Evolutionary conservation across 2,888 invertebrate species (phyloP), one percentile per base, ranked within the genome.

Genomic region (Buathra laborator): DNA sequence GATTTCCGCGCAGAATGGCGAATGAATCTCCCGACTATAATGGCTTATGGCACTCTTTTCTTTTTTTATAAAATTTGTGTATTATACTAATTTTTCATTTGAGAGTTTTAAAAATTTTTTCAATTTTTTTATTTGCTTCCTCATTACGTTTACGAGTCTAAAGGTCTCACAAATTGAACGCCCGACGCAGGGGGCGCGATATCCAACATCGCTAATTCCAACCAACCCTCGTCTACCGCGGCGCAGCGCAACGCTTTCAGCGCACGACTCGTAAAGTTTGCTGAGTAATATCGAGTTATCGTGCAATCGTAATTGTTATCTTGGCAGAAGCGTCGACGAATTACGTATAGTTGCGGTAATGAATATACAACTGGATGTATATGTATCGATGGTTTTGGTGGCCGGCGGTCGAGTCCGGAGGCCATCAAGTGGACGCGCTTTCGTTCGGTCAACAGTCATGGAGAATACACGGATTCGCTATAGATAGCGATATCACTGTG

Each of bases 301-400:
- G 75, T 32, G 75, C 37, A 32, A 75, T 75, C 32, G 66, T 37
- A 66, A 75, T 75, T 48, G 75, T 75, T 75, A 75, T 75, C 75
- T 56, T 19, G 43, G 64, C 64, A 37, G 64, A n/a, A 75, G 66
- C 51, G 62, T 66, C 51, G 75, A 75, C 51, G 75, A 66, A 75
- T 75, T 66, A 66, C 51, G 66, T 66, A 37, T 51, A 51, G 75
- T 59, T 29, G 29, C 12, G 12, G 7, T 19, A 43, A 37, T 71
- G 53, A 2, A 64, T 43, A 53, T 64, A 75, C 7, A 51, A 46
- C 29, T 14, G 16, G 12, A 43, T 9, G 37, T 9, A 9, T 5
- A 48, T 16, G n/a, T 62, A 62, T 62, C 62, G 48, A 74, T 32
- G 59, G 24, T 74, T 59, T 44, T n/a, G 37, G 44, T n/a, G 56